Percentiles rank a stretch among this genome's conserved stretches.
Conservation (phyloP, 2,113 vertebrate species). For the Calidris pygmaea region DNA sequence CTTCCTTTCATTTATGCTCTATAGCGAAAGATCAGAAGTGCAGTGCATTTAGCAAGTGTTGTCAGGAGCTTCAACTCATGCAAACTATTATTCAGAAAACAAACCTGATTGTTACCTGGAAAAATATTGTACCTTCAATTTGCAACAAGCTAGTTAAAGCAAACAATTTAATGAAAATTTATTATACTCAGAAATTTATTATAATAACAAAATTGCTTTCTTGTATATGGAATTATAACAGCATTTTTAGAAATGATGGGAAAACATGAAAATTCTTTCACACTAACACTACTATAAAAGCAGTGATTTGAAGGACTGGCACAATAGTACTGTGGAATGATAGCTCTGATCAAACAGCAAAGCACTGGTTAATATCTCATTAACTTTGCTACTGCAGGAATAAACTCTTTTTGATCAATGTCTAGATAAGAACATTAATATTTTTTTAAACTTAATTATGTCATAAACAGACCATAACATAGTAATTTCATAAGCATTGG, state of each 20-base stretch:
- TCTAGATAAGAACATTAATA: background rate
- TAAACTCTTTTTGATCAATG: background rate
- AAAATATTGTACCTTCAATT: background rate
- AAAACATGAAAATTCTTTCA: background rate
- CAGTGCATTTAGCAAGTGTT: background rate
- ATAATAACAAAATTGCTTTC: background rate
- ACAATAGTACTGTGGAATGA: background rate
- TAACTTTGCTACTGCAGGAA: background rate
- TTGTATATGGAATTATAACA: background rate
- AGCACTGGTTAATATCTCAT: background rate
- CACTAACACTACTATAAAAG: background rate
- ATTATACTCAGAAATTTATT: background rate
- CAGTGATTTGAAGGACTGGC: background rate
- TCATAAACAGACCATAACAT: background rate
- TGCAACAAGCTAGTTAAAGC: background rate
- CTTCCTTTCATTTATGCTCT: background rate
- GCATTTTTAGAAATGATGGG: background rate
- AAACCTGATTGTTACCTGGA: background rate
- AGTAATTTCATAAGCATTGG: background rate
- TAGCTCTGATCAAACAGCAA: background rate
- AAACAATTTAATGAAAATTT: background rate
- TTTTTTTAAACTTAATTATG: background rate
- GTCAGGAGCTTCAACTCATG: background rate
- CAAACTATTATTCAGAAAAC: background rate
- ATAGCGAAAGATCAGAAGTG: background rate